Conservation (phyloP, 2,888 invertebrate species). For the Cataglyphis cursor region DNA sequence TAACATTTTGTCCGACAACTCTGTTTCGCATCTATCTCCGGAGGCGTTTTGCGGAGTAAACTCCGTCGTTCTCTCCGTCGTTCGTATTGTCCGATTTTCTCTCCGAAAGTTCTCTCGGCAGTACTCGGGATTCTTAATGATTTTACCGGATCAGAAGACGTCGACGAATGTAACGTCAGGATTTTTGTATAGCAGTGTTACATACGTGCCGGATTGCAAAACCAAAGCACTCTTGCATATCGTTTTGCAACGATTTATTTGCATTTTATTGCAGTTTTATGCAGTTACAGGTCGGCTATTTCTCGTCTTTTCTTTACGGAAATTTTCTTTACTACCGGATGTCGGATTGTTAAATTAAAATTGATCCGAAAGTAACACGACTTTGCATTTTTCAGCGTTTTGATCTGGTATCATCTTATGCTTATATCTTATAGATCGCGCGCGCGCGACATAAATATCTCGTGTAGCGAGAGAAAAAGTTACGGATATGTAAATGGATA, state of each 20-base stretch:
- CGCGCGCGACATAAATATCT: slow-evolving; percentile 17
- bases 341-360: slow-evolving; percentile 57
- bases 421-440: neutral
- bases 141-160: slow-evolving; percentile 55
- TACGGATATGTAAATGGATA: slow-evolving; percentile 8
- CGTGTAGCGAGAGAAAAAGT: slow-evolving; percentile 16
- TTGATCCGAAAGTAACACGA: slow-evolving; percentile 52
- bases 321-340: slow-evolving; percentile 21
- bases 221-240: slow-evolving; percentile 61
- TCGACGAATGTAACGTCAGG: slow-evolving; percentile 62
- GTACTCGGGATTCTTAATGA: slow-evolving; percentile 44
- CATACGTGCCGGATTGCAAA: slow-evolving; percentile 57
- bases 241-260: slow-evolving; percentile 67
- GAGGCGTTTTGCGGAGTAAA: slow-evolving; percentile 48
- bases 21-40: slow-evolving; percentile 52
- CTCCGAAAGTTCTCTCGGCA: slow-evolving; percentile 30
- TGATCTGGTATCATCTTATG: neutral
- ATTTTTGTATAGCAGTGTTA: slow-evolving; percentile 40
- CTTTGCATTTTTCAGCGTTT: slow-evolving; percentile 50
- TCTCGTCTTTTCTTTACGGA: slow-evolving; percentile 18
- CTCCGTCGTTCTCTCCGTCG: slow-evolving; percentile 27
- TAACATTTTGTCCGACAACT: slow-evolving; percentile 40
- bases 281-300: slow-evolving; percentile 56
- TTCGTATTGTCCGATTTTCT: slow-evolving; percentile 40
- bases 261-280: slow-evolving; percentile 74